Conservation (phyloP, 1,140 invertebrate genomes). For the Dryas iulia region DNA sequence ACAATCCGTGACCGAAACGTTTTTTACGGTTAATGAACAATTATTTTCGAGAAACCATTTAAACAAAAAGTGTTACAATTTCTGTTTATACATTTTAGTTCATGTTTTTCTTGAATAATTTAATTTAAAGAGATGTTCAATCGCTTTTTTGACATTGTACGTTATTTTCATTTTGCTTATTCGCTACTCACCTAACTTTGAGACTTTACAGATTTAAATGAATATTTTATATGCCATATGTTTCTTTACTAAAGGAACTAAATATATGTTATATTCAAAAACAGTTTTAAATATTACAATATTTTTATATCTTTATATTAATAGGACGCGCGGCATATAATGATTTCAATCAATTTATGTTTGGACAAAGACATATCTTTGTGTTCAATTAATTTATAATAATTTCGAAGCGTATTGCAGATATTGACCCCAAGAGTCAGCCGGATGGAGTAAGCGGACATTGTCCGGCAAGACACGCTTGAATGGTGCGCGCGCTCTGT, state of each 20-base stretch:
- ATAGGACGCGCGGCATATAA: too few species aligned
- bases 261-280: too few species aligned
- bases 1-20: constrained; percentile 19
- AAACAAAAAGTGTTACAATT: constrained; percentile 5
- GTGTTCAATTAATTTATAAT: neutral
- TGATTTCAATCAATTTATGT: too few species aligned
- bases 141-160: neutral
- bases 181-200: neutral
- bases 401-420: constrained; percentile 39
- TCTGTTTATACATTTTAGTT: constrained; percentile 4
- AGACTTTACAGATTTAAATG: neutral
- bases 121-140: neutral
- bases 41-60: constrained; percentile 21
- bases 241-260: too few species aligned
- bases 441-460: constrained; percentile 75
- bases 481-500: constrained; percentile 63
- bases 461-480: constrained; percentile 69
- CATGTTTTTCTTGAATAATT: constrained; percentile 10
- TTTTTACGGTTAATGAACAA: constrained; percentile 23
- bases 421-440: constrained; percentile 46
- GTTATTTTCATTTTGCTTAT: neutral
- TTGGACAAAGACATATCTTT: too few species aligned
- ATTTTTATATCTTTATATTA: too few species aligned
- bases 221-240: too few species aligned
- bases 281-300: too few species aligned